Evolutionary conservation across 2,113 vertebrate species (phyloP).

Genomic region (Cryptomyrus ogoouensis): DNA sequence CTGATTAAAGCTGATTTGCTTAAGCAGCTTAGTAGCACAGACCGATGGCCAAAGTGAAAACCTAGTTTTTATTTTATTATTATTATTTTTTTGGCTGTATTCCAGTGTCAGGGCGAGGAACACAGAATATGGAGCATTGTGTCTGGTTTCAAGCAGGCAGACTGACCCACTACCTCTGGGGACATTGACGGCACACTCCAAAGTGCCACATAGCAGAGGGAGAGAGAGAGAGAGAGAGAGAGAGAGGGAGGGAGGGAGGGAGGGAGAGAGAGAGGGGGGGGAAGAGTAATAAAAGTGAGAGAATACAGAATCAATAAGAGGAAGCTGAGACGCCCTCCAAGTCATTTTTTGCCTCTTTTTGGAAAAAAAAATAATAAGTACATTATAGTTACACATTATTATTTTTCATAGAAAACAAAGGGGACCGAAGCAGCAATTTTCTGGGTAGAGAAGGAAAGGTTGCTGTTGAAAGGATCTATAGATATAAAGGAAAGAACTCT

Average conservation of each 20-base stretch:
- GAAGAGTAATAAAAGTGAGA: conserved; percentile 36
- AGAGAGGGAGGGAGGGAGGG: conserved; percentile 19
- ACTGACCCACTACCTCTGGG: conserved; percentile 79
- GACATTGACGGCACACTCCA: conserved; percentile 80
- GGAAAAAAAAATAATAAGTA: conserved; percentile 60
- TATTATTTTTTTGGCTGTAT: conserved; percentile 61
- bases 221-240: conserved; percentile 50
- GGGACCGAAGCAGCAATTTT: conserved; percentile 4
- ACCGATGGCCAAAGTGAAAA: conserved; percentile 52
- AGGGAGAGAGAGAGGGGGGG: conserved; percentile 6
- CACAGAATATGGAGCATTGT: conserved; percentile 80
- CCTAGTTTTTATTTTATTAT: conserved; percentile 60
- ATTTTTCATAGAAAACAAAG: background rate
- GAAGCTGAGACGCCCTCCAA: conserved; percentile 60
- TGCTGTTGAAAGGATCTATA: conserved; percentile 63
- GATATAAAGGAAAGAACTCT: conserved; percentile 78
- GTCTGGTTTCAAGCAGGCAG: conserved; percentile 81
- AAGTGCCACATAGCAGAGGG: conserved; percentile 57
- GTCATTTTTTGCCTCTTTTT: conserved; percentile 48
- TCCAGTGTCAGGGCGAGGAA: conserved; percentile 75
- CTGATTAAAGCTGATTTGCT: conserved; percentile 59
- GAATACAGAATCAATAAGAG: conserved; percentile 68
- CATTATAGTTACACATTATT: background rate
- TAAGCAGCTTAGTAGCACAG: conserved; percentile 67
- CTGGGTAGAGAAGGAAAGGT: conserved; percentile 19